Percentiles rank a stretch among this genome's conserved stretches.
These are phyloP conservation scores for Dreissena rostriformis DNA, from an alignment of 1,140 invertebrate genomes.

Conservation along the genomic window DNA sequence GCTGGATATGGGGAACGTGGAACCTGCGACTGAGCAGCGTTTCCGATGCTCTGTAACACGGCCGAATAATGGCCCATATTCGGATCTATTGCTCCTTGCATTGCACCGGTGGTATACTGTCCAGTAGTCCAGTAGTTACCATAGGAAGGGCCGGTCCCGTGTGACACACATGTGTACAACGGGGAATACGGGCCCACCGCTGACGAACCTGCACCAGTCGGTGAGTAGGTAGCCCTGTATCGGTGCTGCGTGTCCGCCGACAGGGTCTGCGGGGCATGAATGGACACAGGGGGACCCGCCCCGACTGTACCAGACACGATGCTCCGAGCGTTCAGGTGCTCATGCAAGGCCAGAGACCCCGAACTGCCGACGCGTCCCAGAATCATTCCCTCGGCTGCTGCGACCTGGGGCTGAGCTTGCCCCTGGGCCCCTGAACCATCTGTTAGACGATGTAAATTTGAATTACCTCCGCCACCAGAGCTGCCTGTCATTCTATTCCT, in stretches of 20 bases:
- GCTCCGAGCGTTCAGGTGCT: conserved; percentile 25
- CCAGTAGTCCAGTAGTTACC: conserved; percentile 58
- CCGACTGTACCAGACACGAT: conserved; percentile 61
- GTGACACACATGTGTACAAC: conserved; percentile 59
- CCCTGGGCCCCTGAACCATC: conserved; percentile 57
- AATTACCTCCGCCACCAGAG: conserved; percentile 41
- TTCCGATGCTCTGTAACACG: conserved; percentile 77
- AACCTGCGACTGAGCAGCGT: conserved; percentile 72
- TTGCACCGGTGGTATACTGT: conserved; percentile 26
- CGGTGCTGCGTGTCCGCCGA: conserved; percentile 1
- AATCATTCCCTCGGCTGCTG: conserved; percentile 51
- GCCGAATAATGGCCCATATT: conserved; percentile 77
- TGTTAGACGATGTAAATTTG: conserved; percentile 54
- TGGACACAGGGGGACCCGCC: conserved; percentile 58
- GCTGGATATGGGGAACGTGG: conserved; percentile 66
- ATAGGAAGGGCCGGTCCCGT: conserved; percentile 45
- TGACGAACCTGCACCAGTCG: conserved; percentile 41
- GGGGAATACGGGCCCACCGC: conserved; percentile 63
- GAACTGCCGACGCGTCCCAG: conserved; percentile 35
- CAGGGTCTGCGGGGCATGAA: conserved; percentile 53
- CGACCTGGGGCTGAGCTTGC: conserved; percentile 53
- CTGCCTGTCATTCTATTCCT: conserved; percentile 67
- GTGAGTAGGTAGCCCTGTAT: conserved; percentile 51
- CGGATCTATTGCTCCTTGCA: conserved; percentile 66
- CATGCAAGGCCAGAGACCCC: conserved; percentile 40